These are phyloP conservation scores for Palythoa caribaeorum DNA, from an alignment of 92 coral and sea anemone species.

Conservation along the genomic window DNA sequence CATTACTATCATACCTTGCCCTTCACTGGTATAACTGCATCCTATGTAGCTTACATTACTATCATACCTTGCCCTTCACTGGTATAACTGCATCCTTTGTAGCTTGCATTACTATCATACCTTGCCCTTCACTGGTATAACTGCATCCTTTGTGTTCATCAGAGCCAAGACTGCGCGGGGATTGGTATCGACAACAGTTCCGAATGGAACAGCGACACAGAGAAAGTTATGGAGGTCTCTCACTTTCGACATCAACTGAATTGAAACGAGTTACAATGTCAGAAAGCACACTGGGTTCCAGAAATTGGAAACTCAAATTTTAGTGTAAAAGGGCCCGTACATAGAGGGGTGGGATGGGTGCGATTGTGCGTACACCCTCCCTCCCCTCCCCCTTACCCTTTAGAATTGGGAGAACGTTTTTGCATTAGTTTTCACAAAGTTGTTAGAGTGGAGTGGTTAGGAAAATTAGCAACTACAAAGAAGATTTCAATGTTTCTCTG, in stretches of 20 bases:
- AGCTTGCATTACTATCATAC: conserved; percentile 33
- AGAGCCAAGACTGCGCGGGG: conserved; percentile 78
- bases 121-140: conserved; percentile 72
- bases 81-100: conserved; percentile 69
- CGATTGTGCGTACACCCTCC: too few species aligned
- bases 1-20: conserved; percentile 61
- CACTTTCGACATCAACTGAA: conserved; percentile 67
- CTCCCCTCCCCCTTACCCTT: too few species aligned
- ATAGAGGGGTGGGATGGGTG: too few species aligned
- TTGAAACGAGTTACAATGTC: neutral
- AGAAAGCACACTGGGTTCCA: neutral
- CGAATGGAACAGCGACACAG: conserved; percentile 86
- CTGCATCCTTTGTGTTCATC: conserved; percentile 75
- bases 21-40: conserved; percentile 69
- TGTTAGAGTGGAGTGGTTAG: too few species aligned
- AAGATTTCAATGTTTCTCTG: too few species aligned
- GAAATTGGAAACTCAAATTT: too few species aligned
- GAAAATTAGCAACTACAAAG: too few species aligned
- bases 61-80: conserved; percentile 73
- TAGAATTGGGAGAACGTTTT: too few species aligned
- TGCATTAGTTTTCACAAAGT: too few species aligned
- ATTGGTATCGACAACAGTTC: conserved; percentile 89
- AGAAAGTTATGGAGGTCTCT: conserved; percentile 81
- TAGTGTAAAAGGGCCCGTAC: too few species aligned
- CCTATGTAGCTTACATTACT: conserved; percentile 34